A percentile compares a stretch with the other conserved stretches of the same genome.
Evolutionary conservation across 2,113 vertebrate genomes (phyloP).

Genomic region (Sapajus apella): DNA sequence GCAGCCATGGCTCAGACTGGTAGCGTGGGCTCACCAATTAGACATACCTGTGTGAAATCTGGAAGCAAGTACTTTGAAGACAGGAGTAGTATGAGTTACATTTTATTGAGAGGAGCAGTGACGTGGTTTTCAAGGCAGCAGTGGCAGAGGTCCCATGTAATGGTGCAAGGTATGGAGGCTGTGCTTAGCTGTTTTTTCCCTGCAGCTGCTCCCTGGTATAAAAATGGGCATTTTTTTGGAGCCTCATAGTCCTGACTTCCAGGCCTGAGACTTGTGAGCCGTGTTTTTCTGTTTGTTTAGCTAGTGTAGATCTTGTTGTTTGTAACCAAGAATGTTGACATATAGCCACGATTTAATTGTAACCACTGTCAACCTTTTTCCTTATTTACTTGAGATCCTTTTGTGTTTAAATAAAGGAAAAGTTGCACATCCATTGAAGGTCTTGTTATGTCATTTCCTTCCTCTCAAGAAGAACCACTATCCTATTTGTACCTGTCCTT

Average conservation of each 20-base stretch:
- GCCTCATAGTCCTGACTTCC: not conserved
- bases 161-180: not conserved
- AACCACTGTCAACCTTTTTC: not conserved
- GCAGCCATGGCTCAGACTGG: not conserved
- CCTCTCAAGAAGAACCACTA: not conserved
- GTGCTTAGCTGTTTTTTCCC: not conserved
- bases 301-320: not conserved
- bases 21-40: not conserved
- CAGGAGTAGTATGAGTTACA: not conserved
- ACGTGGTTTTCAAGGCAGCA: not conserved
- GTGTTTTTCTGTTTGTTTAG: not conserved
- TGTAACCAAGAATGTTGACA: not conserved
- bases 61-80: not conserved
- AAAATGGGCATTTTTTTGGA: not conserved
- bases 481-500: not conserved
- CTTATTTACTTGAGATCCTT: not conserved
- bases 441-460: not conserved
- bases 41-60: not conserved
- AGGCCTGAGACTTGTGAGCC: not conserved
- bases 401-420: not conserved
- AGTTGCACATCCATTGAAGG: not conserved
- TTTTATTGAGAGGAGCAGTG: not conserved
- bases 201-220: not conserved
- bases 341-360: not conserved
- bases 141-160: rapidly evolving